Evolutionary conservation across 2,113 vertebrate genomes (phyloP), one percentile per base, ranked within the genome.

Genomic region (Pachycephala philippinensis): DNA sequence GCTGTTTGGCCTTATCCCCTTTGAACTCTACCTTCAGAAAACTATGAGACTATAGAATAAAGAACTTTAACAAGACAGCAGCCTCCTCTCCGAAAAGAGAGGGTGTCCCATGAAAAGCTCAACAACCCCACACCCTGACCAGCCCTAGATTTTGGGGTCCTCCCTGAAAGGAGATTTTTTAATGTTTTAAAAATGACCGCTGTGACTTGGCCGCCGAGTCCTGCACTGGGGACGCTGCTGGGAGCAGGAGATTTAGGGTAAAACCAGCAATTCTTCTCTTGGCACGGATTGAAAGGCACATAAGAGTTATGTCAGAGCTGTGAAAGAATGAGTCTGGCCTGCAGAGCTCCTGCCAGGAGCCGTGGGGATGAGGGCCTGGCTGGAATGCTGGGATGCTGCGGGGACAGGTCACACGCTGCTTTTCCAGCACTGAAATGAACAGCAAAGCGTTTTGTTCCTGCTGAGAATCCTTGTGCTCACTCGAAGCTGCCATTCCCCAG

Each of bases 181-280:
- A 54, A 2, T 2, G 7, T 66, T 57, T 4, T 2, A 33, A 44
- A 57, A 61, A 7, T 2, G 37, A 54, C 54, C 11, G 44, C 49
- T n/a, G 65, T 0, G 4, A 37, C 28, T 31, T 27, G 60, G 45
- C 23, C 0, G 0, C 40, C 27, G 4, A 78, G 50, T 14, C 40
- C 13, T 40, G 49, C 2, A 2, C 61, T 11, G 40, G 26, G 56
- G 19, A 21, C 0, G 0, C 40, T 40, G 45, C 60, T 57, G 61
- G 80, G n/a, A 60, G 54, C 49, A 17, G 45, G 10, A 52, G 54
- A 13, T 19, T 26, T 0, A 10, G 30, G 33, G 26, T 17, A 37
- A 84, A 83, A 9, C 1, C 77, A 61, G 13, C 53, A 47, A 45
- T 80, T 79, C 53, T 49, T 13, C 54, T 56, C 68, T 15, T 49